Evolutionary conservation across 2,113 vertebrate species (phyloP).

Genomic region (Trochalopteron elliotii): DNA sequence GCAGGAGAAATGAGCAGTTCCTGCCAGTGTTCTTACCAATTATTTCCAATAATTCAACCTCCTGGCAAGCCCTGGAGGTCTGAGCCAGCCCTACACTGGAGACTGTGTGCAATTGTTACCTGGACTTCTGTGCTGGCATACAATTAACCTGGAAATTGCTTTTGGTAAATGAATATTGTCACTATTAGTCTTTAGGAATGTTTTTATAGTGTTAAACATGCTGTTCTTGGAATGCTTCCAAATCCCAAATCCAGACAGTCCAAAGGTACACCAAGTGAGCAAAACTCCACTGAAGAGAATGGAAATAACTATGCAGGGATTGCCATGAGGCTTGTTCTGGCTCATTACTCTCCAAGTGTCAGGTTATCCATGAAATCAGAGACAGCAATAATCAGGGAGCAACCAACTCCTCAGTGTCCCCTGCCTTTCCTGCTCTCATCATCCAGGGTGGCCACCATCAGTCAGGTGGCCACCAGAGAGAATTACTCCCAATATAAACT

Average conservation of each 20-base stretch:
- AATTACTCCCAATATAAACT: background rate
- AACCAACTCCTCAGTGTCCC: background rate
- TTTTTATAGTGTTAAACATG: background rate
- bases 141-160: background rate
- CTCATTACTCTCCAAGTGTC: background rate
- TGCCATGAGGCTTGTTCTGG: background rate
- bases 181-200: background rate
- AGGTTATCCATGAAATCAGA: background rate
- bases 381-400: background rate
- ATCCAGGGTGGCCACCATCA: background rate
- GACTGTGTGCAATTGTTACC: background rate
- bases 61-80: background rate
- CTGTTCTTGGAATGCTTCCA: fast-evolving
- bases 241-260: background rate
- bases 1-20: background rate
- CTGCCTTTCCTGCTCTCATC: background rate
- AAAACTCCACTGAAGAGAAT: background rate
- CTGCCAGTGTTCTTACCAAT: background rate
- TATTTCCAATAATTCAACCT: background rate
- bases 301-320: background rate
- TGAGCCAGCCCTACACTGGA: background rate
- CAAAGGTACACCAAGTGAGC: background rate
- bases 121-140: background rate
- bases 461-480: background rate
- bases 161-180: background rate